Evolutionary conservation across 2,113 vertebrate genomes (phyloP).

Genomic region (Chlamydotis undulata): DNA sequence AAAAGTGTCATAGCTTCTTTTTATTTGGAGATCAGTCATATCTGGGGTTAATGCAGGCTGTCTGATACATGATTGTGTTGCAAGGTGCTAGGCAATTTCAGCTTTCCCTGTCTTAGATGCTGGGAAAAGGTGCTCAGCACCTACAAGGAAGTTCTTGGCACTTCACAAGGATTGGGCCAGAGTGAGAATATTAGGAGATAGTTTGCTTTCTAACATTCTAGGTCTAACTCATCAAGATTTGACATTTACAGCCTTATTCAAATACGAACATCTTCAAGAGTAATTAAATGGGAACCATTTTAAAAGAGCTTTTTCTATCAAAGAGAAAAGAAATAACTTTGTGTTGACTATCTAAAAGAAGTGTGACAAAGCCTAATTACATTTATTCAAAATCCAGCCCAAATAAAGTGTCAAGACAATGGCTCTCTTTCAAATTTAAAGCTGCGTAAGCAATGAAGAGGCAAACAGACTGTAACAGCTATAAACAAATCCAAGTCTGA

Average conservation of each 20-base stretch:
- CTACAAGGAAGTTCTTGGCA: background rate
- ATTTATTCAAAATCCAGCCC: slow-evolving; percentile 30
- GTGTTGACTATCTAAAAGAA: slow-evolving; percentile 31
- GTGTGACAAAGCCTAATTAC: slow-evolving; percentile 11
- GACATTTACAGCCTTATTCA: slow-evolving; percentile 37
- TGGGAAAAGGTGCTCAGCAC: background rate
- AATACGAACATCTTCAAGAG: background rate
- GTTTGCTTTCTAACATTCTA: slow-evolving; percentile 37
- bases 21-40: background rate
- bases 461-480: background rate
- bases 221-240: slow-evolving; percentile 13
- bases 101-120: background rate
- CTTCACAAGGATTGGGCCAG: background rate
- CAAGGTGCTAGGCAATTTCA: background rate
- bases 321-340: slow-evolving; percentile 34
- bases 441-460: background rate
- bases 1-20: background rate
- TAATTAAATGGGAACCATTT: slow-evolving; percentile 14
- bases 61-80: background rate
- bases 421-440: background rate
- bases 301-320: slow-evolving; percentile 21
- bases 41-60: background rate
- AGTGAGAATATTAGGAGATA: background rate
- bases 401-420: slow-evolving; percentile 54
- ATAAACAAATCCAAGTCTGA: slow-evolving; percentile 9